Percentiles rank a stretch among this genome's conserved stretches.
These are phyloP conservation scores for Pterophyllum scalare DNA, from an alignment of 2,113 vertebrate genomes.

Conservation along the genomic window DNA sequence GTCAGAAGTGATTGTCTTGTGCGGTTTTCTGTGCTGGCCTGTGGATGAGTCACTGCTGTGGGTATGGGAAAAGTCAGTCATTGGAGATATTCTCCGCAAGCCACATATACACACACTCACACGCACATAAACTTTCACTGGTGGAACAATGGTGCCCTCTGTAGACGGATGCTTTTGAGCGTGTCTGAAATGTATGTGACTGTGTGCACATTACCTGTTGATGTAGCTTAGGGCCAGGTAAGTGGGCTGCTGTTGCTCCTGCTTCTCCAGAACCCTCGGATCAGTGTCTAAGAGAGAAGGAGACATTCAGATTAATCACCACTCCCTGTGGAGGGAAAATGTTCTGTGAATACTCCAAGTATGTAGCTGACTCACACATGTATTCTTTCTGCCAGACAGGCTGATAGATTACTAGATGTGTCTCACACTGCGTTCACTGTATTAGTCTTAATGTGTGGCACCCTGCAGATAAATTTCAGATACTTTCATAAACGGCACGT, in stretches of 20 bases:
- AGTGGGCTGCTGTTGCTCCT: conserved; percentile 98
- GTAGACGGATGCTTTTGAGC: background rate
- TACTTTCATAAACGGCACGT: conserved; percentile 37
- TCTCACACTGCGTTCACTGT: conserved; percentile 65
- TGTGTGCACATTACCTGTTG: conserved; percentile 86
- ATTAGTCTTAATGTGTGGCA: conserved; percentile 8
- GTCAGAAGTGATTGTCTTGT: conserved; percentile 55
- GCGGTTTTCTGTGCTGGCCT: conserved; percentile 55
- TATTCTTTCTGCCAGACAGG: conserved; percentile 53
- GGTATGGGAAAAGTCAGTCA: conserved; percentile 67
- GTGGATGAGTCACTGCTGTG: conserved; percentile 64
- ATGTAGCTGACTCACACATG: conserved; percentile 52
- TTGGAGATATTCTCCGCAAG: conserved; percentile 37
- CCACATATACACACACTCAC: conserved; percentile 32
- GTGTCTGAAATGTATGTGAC: background rate
- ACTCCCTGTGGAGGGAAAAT: conserved; percentile 32
- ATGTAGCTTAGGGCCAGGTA: conserved; percentile 99
- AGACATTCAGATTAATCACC: conserved; percentile 44
- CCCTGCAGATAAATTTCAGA: conserved; percentile 42
- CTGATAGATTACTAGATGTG: conserved; percentile 40
- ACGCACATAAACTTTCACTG: background rate
- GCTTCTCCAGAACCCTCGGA: conserved; percentile 97
- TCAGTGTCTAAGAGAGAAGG: conserved; percentile 88
- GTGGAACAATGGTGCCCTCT: conserved; percentile 69
- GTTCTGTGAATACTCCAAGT: conserved; percentile 43